These are phyloP conservation scores for Sisyra nigra DNA, from an alignment of 2,888 invertebrate species.

Conservation along the genomic window DNA sequence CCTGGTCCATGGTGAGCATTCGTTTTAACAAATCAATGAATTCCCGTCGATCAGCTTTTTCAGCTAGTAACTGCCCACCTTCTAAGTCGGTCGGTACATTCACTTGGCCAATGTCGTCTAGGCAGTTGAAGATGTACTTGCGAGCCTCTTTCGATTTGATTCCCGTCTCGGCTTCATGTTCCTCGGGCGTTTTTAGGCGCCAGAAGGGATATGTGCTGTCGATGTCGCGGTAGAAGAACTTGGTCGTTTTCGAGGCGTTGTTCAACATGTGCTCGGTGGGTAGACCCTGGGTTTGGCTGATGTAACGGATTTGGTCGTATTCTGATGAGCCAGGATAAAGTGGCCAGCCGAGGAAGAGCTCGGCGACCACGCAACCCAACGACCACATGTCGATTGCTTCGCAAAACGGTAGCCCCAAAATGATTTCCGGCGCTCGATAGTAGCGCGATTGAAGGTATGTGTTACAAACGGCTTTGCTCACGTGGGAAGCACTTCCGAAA, in stretches of 20 bases:
- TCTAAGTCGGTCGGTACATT: slow-evolving; percentile 96
- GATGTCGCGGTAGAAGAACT: slow-evolving; percentile 95
- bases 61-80: slow-evolving; percentile 88
- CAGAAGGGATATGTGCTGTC: slow-evolving; percentile 81
- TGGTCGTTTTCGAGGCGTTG: slow-evolving; percentile 93
- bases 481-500: slow-evolving; percentile 98
- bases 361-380: slow-evolving; percentile 97
- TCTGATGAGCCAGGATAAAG: slow-evolving; percentile 98
- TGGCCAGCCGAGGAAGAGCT: slow-evolving; percentile 98
- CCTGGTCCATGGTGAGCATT: slow-evolving; percentile 98
- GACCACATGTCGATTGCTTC: slow-evolving; percentile 99
- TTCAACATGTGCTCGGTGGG: slow-evolving; percentile 97
- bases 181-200: slow-evolving; percentile 88
- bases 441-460: slow-evolving; percentile 98
- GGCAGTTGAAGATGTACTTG: slow-evolving; percentile 98
- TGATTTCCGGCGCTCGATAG: slow-evolving; percentile 95
- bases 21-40: slow-evolving; percentile 95
- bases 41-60: slow-evolving; percentile 92
- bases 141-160: slow-evolving; percentile 98
- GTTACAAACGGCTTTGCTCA: slow-evolving; percentile 98
- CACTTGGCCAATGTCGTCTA: slow-evolving; percentile 96
- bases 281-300: slow-evolving; percentile 61
- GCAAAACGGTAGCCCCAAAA: slow-evolving; percentile 94
- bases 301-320: slow-evolving; percentile 91
- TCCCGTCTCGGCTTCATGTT: slow-evolving; percentile 93